These are phyloP conservation scores for Trichopria drosophilae DNA, from an alignment of 2,888 invertebrate genomes.

Conservation along the genomic window DNA sequence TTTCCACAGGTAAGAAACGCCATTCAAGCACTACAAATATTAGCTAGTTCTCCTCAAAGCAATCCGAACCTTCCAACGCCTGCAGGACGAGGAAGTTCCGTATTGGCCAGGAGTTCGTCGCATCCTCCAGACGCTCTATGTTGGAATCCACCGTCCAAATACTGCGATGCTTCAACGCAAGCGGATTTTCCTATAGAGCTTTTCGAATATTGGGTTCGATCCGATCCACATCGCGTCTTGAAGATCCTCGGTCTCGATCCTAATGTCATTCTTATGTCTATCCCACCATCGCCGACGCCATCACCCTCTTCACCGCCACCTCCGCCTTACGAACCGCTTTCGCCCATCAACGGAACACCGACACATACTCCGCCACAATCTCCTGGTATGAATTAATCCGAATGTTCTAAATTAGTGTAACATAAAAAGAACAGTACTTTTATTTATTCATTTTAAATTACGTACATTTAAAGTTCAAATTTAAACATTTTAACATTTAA, in stretches of 20 bases:
- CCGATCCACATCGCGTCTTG: slow-evolving; percentile 74
- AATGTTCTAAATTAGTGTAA: not conserved
- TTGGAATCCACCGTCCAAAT: slow-evolving; percentile 64
- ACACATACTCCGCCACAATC: slow-evolving; percentile 60
- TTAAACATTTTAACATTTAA: too few species aligned
- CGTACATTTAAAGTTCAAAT: too few species aligned
- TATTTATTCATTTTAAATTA: too few species aligned
- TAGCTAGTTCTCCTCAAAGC: slow-evolving; percentile 80
- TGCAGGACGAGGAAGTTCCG: slow-evolving; percentile 48
- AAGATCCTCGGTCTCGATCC: slow-evolving; percentile 75
- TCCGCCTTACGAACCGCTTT: slow-evolving; percentile 61
- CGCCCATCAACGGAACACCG: slow-evolving; percentile 57
- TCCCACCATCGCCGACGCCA: slow-evolving; percentile 48
- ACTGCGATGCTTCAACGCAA: slow-evolving; percentile 59
- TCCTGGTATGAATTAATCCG: too few species aligned
- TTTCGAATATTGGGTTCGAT: slow-evolving; percentile 68
- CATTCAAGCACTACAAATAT: slow-evolving; percentile 81
- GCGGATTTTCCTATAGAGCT: slow-evolving; percentile 67
- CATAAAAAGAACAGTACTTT: too few species aligned
- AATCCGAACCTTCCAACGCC: slow-evolving; percentile 75
- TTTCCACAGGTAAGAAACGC: slow-evolving; percentile 75
- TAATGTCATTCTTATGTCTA: slow-evolving; percentile 53
- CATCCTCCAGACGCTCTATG: slow-evolving; percentile 85
- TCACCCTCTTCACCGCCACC: slow-evolving; percentile 54
- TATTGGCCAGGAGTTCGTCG: slow-evolving; percentile 76